Conservation (phyloP, 2,797 vertebrate species). For the Mallotus villosus region DNA sequence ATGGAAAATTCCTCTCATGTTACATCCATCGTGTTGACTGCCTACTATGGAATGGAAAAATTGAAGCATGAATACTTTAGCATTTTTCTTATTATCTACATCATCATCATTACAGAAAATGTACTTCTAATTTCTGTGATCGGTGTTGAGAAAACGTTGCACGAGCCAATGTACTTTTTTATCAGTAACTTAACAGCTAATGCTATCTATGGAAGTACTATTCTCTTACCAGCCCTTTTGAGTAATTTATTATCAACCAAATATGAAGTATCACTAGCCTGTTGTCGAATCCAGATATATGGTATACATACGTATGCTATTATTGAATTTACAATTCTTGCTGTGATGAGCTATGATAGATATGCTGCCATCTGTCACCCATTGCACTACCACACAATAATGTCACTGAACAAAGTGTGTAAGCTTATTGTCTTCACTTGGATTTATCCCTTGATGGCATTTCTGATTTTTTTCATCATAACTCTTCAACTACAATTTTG, state of each 20-base stretch:
- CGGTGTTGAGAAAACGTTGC: constrained; percentile 46
- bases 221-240: constrained; percentile 48
- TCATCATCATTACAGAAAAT: constrained; percentile 46
- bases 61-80: constrained; percentile 47
- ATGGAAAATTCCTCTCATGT: constrained; percentile 54
- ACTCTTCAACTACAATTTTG: constrained; percentile 46
- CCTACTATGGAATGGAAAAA: constrained; percentile 45
- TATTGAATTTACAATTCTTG: constrained; percentile 58
- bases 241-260: constrained; percentile 34
- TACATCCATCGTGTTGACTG: constrained; percentile 38
- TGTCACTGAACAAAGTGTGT: constrained; percentile 44
- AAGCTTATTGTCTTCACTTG: constrained; percentile 47
- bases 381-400: constrained; percentile 49
- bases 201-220: constrained; percentile 48
- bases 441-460: constrained; percentile 53
- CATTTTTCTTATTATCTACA: constrained; percentile 51
- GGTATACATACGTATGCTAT: constrained; percentile 53
- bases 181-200: constrained; percentile 57
- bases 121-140: constrained; percentile 41
- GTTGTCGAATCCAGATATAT: constrained; percentile 54
- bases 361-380: constrained; percentile 60
- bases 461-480: constrained; percentile 34
- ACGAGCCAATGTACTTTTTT: constrained; percentile 57
- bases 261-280: constrained; percentile 37
- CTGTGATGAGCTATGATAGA: constrained; percentile 61